Percentiles rank a stretch among this genome's conserved stretches.
Conservation (phyloP, 2,797 vertebrate species). For the Pseudochirops cupreus region DNA sequence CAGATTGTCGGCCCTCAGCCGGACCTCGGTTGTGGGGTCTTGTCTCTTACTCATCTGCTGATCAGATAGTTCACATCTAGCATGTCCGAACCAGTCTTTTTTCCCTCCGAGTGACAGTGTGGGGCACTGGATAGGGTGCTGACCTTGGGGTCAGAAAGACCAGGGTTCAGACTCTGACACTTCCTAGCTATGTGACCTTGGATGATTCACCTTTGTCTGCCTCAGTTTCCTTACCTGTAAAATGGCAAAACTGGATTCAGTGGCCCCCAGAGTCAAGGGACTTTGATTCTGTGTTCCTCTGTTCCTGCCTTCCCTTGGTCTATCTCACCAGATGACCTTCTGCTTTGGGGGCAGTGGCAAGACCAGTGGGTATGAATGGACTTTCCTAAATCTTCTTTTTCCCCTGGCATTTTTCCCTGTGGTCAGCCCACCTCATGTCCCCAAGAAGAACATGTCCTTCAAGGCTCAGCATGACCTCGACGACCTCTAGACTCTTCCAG, state of each 20-base stretch:
- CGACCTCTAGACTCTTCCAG: background rate
- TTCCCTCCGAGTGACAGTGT: background rate
- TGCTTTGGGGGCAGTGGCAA: background rate
- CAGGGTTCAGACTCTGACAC: background rate
- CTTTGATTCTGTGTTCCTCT: background rate
- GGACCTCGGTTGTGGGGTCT: background rate
- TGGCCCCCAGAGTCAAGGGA: background rate
- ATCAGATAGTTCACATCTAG: background rate
- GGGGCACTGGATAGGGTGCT: background rate
- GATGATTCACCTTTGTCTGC: background rate
- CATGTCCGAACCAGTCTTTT: background rate
- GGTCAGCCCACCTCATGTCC: background rate
- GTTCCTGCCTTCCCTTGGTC: background rate
- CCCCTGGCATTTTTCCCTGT: background rate
- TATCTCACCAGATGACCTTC: background rate
- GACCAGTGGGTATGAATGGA: background rate
- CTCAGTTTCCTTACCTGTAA: background rate
- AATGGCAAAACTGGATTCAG: background rate
- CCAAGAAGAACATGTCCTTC: background rate
- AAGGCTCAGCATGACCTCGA: background rate
- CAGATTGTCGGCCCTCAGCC: background rate
- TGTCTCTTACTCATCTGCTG: background rate
- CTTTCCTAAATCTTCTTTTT: background rate
- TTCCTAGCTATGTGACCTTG: background rate
- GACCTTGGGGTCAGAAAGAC: background rate